A percentile compares a stretch with the other conserved stretches of the same genome.
phyloP scores from a whole-genome alignment of 1,140 invertebrate species.

The Lepidurus arcticus region DNA sequence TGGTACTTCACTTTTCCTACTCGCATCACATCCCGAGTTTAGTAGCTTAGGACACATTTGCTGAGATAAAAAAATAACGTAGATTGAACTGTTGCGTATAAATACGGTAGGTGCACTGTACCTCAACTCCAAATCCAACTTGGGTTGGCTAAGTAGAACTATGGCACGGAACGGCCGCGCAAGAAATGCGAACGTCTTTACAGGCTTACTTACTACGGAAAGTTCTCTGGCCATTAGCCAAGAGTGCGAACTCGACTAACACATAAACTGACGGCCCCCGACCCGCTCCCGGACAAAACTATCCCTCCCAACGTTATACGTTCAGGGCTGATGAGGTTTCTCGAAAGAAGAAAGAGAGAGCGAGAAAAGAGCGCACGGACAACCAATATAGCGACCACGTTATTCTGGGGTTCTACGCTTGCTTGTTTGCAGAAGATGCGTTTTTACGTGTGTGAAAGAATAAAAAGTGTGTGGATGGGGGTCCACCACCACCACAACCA shows the following conservation, averaged over 20 bases:
- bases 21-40: neutral
- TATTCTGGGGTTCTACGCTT: neutral
- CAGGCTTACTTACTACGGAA: neutral
- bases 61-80: no score
- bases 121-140: no score
- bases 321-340: neutral
- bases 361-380: neutral
- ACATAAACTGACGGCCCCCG: neutral
- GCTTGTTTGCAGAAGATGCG: neutral
- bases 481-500: no score
- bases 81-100: no score
- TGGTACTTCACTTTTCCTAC: neutral
- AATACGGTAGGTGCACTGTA: no score
- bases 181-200: neutral
- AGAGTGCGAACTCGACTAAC: neutral
- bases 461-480: no score
- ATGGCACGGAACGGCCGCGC: no score
- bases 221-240: neutral
- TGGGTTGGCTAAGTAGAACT: no score
- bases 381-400: constrained; percentile 4
- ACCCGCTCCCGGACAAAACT: neutral
- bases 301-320: neutral
- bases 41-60: no score
- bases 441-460: neutral
- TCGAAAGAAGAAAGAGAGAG: neutral